These are phyloP conservation scores for rat (Rattus norvegicus) DNA, from an alignment of 2,113 vertebrate species.

Conservation along the genomic window DNA sequence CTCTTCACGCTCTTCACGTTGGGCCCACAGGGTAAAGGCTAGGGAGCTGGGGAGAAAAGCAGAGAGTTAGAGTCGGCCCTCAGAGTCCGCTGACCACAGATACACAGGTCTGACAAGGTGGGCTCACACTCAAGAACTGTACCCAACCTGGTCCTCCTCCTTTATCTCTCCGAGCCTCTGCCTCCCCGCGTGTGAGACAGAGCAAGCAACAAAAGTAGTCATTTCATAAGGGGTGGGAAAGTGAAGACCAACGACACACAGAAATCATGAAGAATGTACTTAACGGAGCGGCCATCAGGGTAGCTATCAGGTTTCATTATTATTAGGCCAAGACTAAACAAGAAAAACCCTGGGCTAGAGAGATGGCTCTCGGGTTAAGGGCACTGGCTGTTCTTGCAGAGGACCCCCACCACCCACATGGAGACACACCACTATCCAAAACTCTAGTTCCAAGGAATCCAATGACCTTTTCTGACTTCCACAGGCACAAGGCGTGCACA, in stretches of 20 bases:
- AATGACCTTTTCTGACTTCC: neutral
- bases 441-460: neutral
- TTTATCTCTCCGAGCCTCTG: neutral
- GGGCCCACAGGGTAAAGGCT: neutral
- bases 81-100: neutral
- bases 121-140: neutral
- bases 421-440: neutral
- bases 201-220: neutral
- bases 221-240: neutral
- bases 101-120: neutral
- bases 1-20: neutral
- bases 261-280: neutral
- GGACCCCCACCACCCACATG: neutral
- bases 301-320: neutral
- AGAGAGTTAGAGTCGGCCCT: neutral
- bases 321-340: neutral
- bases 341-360: neutral
- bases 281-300: neutral
- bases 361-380: too few species aligned
- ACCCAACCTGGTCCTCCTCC: neutral
- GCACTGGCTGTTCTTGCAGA: neutral
- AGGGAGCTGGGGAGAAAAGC: constrained; percentile 61
- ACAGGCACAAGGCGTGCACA: neutral
- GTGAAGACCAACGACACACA: neutral
- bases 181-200: neutral